Percentiles rank a stretch among this genome's conserved stretches.
Conservation (phyloP, 1,140 invertebrate genomes). For the Halesus radiatus region DNA sequence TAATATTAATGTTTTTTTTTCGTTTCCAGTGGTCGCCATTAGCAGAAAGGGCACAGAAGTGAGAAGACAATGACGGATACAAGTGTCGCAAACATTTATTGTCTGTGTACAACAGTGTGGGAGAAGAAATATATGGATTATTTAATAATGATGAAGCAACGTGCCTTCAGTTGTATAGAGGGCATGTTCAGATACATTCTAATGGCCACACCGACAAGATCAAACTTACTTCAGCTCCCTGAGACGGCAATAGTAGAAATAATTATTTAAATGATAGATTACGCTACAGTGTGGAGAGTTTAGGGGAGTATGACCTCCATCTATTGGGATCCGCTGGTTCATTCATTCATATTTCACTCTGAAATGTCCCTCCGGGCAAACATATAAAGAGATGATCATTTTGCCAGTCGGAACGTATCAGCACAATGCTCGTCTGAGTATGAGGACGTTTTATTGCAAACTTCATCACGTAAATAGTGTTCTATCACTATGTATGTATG, state of each 20-base stretch:
- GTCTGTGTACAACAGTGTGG: not conserved
- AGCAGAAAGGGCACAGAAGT: conserved; percentile 13
- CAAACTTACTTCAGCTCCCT: not conserved
- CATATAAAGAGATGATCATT: no score
- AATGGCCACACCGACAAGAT: not conserved
- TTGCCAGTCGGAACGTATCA: no score
- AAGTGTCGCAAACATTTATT: not conserved
- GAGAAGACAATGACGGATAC: conserved; percentile 1
- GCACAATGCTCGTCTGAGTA: no score
- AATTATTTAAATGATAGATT: conserved; percentile 18
- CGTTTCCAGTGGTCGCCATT: conserved; percentile 53
- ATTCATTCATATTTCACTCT: no score
- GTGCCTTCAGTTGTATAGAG: conserved; percentile 53
- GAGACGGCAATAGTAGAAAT: conserved; percentile 28
- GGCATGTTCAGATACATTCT: conserved; percentile 23
- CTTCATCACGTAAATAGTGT: no score
- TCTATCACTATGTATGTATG: no score
- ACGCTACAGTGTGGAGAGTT: not conserved
- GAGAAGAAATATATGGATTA: conserved; percentile 14
- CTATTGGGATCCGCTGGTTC: no score
- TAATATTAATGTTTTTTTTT: conserved; percentile 34
- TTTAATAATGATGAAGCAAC: conserved; percentile 14
- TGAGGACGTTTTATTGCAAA: no score
- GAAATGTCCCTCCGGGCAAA: no score
- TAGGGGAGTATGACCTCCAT: no score